Evolutionary conservation across 2,113 vertebrate species (phyloP).

Genomic region (Lagopus leucura): DNA sequence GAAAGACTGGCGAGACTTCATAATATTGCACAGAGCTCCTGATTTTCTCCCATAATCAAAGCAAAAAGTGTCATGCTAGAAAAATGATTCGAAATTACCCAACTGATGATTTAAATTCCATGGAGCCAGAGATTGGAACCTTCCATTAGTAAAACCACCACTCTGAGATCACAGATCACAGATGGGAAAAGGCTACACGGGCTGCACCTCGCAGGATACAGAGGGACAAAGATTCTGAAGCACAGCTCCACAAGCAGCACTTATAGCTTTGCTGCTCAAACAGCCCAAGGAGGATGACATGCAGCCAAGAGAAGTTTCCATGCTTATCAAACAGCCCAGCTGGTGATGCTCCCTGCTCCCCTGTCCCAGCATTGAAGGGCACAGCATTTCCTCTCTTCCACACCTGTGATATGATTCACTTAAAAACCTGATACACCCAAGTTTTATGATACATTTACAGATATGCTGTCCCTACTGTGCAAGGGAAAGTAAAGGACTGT

Average conservation of each 20-base stretch:
- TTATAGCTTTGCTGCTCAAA: background rate
- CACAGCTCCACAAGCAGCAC: background rate
- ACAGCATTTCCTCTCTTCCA: background rate
- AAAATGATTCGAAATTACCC: background rate
- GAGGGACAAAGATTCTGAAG: background rate
- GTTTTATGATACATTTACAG: background rate
- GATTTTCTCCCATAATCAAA: background rate
- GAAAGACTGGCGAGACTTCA: background rate
- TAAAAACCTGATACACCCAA: accelerated
- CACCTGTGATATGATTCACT: background rate
- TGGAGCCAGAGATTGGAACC: background rate
- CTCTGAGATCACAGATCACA: accelerated
- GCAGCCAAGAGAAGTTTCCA: background rate
- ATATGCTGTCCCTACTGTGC: accelerated
- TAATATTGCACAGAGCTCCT: background rate
- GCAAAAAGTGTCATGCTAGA: background rate
- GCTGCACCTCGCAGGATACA: accelerated
- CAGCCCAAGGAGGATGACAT: accelerated
- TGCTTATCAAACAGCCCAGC: background rate
- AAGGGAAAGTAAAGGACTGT: background rate
- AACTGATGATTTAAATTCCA: background rate
- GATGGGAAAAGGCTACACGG: background rate
- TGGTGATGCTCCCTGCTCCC: background rate
- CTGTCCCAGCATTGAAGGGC: background rate
- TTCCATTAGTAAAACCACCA: background rate